Base-by-base conservation (phyloP, 2,888 invertebrate genomes). In the Yponomeuta evonymella region DNA sequence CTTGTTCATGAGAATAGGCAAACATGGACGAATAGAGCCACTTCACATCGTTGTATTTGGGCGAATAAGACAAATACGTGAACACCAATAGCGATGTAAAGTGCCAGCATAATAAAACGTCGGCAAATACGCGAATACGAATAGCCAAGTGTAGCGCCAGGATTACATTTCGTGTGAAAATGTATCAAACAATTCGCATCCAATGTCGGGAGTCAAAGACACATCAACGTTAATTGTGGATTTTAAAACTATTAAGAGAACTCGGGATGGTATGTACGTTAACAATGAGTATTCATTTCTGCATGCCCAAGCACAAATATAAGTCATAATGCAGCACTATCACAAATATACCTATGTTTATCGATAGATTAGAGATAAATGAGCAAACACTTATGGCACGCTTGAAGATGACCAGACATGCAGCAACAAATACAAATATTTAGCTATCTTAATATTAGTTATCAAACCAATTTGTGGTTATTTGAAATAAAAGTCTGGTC, bases 271-370 rank as follows among this genome's bases (percentile, higher is more conserved):
- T 81, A 79, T 79, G 74, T 80, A 82, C 77, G 78, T 81, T 79
- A 81, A 84, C 77, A 79, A 84, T 82, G 79, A 82, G 78, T 82
- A 83, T 83, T 84, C 90, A 91, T 92, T 90, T 90, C 92, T 92
- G 92, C 92, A 92, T 91, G 92, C 91, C 91, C 86, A 92, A 91
- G 90, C 91, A 89, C 86, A 86, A 85, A 85, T 86, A 85, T 82
- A 79, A 77, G 76, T 79, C 51, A 79, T 23, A 68, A 67, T 70
- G 70, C 64, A 70, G 23, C 58, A 79, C 86, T 87, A 89, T 82
- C 77, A 76, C 77, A 78, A 77, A 78, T 77, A 76, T 78, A 58
- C 76, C 12, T 11, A 69, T 69, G n/a, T 43, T 48, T 33, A 69
- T 23, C 29, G 48, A 69, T 6, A 30, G 3, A 69, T 51, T 43